phyloP scores from a whole-genome alignment of 2,888 invertebrate species.

The Aphelenchoides bicaudatus region DNA sequence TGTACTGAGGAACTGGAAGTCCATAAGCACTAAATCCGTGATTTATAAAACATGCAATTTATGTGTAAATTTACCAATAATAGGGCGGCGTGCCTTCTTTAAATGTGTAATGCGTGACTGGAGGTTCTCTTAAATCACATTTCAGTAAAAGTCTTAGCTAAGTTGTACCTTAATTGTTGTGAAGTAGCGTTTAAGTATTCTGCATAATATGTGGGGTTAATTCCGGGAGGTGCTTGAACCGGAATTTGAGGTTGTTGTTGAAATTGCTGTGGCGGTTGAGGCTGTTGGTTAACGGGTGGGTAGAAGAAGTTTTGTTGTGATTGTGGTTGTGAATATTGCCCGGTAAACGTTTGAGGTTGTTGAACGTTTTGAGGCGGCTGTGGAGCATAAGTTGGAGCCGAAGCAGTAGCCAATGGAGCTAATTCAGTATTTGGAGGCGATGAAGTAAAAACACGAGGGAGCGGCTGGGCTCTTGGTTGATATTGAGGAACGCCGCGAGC shows the following conservation, averaged over 20 bases:
- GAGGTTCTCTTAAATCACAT: background rate
- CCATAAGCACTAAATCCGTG: slow-evolving; percentile 1
- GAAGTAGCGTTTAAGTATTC: slow-evolving; percentile 4
- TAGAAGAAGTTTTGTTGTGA: slow-evolving; percentile 9
- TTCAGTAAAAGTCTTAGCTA: too few relatives aligned
- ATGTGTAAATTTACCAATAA: background rate
- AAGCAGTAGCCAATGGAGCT: slow-evolving; percentile 2
- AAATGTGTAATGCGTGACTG: slow-evolving; percentile 8
- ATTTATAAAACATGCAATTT: background rate
- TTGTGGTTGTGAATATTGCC: slow-evolving; percentile 7
- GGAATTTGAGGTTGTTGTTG: too few relatives aligned
- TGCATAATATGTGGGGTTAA: background rate
- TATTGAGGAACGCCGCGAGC: slow-evolving; percentile 9
- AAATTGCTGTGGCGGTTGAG: background rate
- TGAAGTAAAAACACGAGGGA: slow-evolving; percentile 1
- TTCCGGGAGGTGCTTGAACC: background rate
- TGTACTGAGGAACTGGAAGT: slow-evolving; percentile 6
- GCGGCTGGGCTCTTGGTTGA: slow-evolving; percentile 7
- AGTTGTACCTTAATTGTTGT: too few relatives aligned
- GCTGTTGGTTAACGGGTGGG: background rate
- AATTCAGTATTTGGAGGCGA: background rate
- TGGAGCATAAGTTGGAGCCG: background rate
- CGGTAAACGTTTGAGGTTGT: too few relatives aligned
- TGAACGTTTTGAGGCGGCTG: background rate
- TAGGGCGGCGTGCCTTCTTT: slow-evolving; percentile 8